These are phyloP conservation scores for Pyrocephalus nanus DNA, from an alignment of 2,797 vertebrate genomes.

Conservation along the genomic window DNA sequence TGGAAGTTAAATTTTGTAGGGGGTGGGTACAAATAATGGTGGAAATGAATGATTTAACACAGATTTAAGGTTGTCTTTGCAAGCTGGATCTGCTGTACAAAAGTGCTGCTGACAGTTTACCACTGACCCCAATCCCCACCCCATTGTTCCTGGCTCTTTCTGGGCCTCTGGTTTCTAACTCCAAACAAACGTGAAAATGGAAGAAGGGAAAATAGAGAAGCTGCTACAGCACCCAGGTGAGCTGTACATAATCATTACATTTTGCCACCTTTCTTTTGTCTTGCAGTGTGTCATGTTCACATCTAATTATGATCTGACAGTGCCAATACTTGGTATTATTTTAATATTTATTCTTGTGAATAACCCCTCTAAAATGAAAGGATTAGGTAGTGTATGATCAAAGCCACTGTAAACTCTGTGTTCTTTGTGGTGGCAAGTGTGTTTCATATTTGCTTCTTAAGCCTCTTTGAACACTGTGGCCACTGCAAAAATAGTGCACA, in stretches of 20 bases:
- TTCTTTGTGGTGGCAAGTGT: constrained; percentile 48
- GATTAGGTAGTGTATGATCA: constrained; percentile 30
- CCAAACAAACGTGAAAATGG: neutral
- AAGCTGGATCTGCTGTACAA: neutral
- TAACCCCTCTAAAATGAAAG: constrained; percentile 37
- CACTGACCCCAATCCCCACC: accelerated
- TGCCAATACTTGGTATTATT: neutral
- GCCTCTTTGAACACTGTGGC: neutral
- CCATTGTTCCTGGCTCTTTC: accelerated
- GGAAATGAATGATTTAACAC: constrained; percentile 2
- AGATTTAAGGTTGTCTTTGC: neutral
- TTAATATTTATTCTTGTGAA: constrained; percentile 1
- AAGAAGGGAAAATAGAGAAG: neutral
- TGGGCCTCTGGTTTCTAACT: neutral
- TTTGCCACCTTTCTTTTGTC: neutral
- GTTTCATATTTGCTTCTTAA: constrained; percentile 26
- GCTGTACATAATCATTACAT: neutral
- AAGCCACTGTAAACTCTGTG: constrained; percentile 9
- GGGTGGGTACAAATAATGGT: neutral
- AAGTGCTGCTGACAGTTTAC: neutral
- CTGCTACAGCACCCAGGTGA: neutral
- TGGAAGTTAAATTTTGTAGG: neutral
- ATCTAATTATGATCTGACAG: neutral
- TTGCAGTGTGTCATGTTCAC: neutral
- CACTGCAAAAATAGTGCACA: neutral